phyloP scores from a whole-genome alignment of 1,140 invertebrate genomes.

The Andrena cerasifolii region DNA sequence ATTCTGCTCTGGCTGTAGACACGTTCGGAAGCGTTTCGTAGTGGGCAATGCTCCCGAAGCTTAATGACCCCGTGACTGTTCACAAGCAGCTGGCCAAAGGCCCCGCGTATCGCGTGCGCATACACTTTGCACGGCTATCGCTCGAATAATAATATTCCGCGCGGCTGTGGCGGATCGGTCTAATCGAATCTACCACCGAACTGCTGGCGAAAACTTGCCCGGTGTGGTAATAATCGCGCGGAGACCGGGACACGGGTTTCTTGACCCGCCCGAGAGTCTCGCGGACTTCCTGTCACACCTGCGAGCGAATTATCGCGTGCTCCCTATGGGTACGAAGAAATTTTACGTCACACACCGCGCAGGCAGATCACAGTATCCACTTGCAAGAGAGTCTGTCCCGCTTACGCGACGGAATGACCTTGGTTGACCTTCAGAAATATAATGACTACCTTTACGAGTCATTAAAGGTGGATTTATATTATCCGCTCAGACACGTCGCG shows the following conservation, averaged over 20 bases:
- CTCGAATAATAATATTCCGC: slow-evolving; percentile 43
- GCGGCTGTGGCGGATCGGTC: slow-evolving; percentile 14
- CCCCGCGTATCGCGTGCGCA: slow-evolving; percentile 65
- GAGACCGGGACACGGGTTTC: neutral
- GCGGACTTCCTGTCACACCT: neutral
- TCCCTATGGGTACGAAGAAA: neutral
- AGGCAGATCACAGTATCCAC: too few species aligned
- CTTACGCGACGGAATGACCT: too few species aligned
- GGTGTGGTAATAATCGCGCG: neutral
- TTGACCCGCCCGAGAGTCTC: neutral
- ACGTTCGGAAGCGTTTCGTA: slow-evolving; percentile 52
- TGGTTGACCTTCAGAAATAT: too few species aligned
- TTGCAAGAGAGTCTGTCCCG: too few species aligned
- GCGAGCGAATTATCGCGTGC: slow-evolving; percentile 3
- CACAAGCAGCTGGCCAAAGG: slow-evolving; percentile 57
- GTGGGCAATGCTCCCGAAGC: slow-evolving; percentile 65
- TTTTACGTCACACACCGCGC: neutral
- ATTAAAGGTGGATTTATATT: too few species aligned
- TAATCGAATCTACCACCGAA: slow-evolving; percentile 30
- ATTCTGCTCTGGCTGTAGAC: slow-evolving; percentile 19
- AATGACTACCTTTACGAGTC: too few species aligned
- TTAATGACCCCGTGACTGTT: slow-evolving; percentile 77
- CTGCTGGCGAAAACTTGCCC: neutral
- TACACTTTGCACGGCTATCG: slow-evolving; percentile 53
- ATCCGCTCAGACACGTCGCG: too few species aligned